Evolutionary conservation across 2,888 invertebrate genomes (phyloP), one percentile per base, ranked within the genome.

Genomic region (Acrocyrtus sp.): DNA sequence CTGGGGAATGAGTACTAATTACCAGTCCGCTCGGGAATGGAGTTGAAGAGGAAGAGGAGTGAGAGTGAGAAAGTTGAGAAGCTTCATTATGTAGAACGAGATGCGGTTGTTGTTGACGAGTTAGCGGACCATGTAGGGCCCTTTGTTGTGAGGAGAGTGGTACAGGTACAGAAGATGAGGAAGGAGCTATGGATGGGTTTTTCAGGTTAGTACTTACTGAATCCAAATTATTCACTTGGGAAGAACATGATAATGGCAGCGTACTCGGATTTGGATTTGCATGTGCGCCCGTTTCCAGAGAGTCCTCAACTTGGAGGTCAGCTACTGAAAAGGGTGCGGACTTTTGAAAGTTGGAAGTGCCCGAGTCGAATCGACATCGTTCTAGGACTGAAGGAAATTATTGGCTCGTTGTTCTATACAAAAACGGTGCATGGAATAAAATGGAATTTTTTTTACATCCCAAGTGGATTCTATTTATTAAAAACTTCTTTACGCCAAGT

Each of bases 321-420:
- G 39, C 56, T 22, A 70, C 69, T n/a, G 69, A 69, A 12, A 69
- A 50, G 0, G 53, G 58, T 19, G 72, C 65, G 8, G 72, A 66
- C 53, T 67, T 72, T 47, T 56, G 66, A 15, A 62, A 62, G 19
- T 10, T 54, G 21, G 57, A 27, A 15, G 53, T 51, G 26, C 54
- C 50, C 21, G 72, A 47, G 41, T 77, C 77, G 27, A 78, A 79
- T 15, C 79, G 76, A 41, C 72, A 69, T 10, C 78, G 74, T 57
- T 78, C 75, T 43, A 78, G n/a, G 79, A 39, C 79, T 79, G 60
- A 79, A 79, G 48, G 76, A 77, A 47, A 79, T 78, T 48, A 75
- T 79, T 43, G 79, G 78, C 48, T 79, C 78, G 45, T 70, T 74
- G 61, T 61, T 29, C 72, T 66, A 54, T 4, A 24, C 1, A 17